Percentiles rank a stretch among this genome's conserved stretches.
These are phyloP conservation scores for Congeria kusceri DNA, from an alignment of 2,888 invertebrate species.

Conservation along the genomic window DNA sequence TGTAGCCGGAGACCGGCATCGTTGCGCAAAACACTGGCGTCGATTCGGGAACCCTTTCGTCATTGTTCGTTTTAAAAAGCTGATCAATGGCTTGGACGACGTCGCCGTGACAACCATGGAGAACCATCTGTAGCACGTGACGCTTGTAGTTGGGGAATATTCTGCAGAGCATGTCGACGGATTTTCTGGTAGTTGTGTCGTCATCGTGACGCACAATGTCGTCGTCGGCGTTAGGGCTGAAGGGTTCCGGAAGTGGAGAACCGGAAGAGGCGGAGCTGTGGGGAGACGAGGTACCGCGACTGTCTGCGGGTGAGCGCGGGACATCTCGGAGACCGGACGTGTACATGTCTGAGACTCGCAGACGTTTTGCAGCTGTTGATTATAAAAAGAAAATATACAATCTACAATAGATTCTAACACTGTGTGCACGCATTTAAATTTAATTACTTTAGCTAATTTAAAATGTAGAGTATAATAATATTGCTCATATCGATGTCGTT, in stretches of 20 bases:
- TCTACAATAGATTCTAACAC: not conserved
- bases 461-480: too few species aligned
- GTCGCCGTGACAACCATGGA: conserved; percentile 95
- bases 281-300: conserved; percentile 48
- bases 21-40: not conserved
- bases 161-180: conserved; percentile 94
- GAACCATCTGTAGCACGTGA: conserved; percentile 93
- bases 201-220: conserved; percentile 15
- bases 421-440: not conserved
- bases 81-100: conserved; percentile 97
- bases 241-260: conserved; percentile 46
- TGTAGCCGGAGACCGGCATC: not conserved
- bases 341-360: conserved; percentile 38
- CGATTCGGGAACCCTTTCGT: conserved; percentile 19
- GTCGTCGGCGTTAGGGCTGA: conserved; percentile 4
- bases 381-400: conserved; percentile 3
- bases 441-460: not conserved
- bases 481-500: too few species aligned
- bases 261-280: conserved; percentile 52
- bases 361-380: conserved; percentile 50
- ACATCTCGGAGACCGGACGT: conserved; percentile 25
- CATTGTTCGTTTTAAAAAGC: conserved; percentile 86
- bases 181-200: conserved; percentile 32
- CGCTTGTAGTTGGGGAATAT: conserved; percentile 95
- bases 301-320: conserved; percentile 41